Conservation (phyloP, 2,113 vertebrate genomes). For the Chlorodrepanis virens region DNA sequence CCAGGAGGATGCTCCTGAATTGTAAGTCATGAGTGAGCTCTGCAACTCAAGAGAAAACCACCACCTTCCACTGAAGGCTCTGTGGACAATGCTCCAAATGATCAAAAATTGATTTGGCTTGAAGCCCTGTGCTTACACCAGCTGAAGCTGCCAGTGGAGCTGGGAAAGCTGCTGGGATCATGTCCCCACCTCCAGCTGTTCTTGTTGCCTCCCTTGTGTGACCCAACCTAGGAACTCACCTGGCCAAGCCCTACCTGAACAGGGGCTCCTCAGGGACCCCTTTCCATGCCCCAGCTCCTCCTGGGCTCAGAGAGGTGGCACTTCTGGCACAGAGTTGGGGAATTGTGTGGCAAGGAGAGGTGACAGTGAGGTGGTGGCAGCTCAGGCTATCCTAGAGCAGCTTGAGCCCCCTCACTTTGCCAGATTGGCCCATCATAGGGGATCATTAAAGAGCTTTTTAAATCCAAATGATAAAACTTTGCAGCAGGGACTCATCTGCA, state of each 20-base stretch:
- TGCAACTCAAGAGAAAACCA: background rate
- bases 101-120: background rate
- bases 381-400: background rate
- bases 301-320: background rate
- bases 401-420: background rate
- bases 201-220: background rate
- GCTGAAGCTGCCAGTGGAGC: background rate
- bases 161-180: background rate
- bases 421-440: background rate
- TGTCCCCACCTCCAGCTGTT: background rate
- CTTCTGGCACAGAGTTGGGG: background rate
- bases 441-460: background rate
- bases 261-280: background rate
- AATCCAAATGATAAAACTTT: background rate
- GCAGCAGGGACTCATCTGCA: background rate
- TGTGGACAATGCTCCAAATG: background rate
- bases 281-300: background rate
- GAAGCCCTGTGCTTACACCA: background rate
- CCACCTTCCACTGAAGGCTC: background rate
- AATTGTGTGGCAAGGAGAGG: fast-evolving
- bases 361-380: background rate
- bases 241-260: background rate
- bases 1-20: background rate
- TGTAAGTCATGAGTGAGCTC: background rate
- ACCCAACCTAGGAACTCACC: background rate